Base-by-base conservation (phyloP, 1,140 invertebrate species). In the Magallana gigas region DNA sequence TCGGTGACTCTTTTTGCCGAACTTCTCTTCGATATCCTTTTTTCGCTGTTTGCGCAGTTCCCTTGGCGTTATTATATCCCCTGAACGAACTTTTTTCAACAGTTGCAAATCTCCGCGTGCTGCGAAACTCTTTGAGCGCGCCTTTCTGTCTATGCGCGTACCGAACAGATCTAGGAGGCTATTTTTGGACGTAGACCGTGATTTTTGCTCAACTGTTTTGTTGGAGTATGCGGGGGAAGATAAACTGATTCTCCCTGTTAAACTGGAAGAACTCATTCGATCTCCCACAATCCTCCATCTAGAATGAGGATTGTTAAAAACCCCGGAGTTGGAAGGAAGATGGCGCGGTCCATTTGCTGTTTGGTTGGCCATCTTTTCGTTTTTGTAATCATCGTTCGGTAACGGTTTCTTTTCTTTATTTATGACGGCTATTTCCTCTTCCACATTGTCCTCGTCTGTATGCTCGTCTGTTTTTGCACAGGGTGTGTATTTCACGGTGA, bases 391-490 rank as follows among this genome's bases (percentile, higher is more conserved):
- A 29, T 90, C 87, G n/a, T 90, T 89, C 16, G 88, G 84, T 14
- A 86, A 86, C 16, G 97, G 96, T 89, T 97, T 96, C 60, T 96
- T 96, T 91, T 97, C 97, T 94, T 97, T 97, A 92, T 97, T 96
- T 94, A 97, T 94, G 81, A 97, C 96, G 58, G 97, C 96, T 91
- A 97, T 97, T 94, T 97, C 97, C 91, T 97, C 97, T 90, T 97
- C 97, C 81, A 97, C 95, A 91, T 97, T 97, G 94, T 97, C 95
- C 68, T 95, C 95, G 60, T 92, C 90, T 1, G 90, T 88, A 7
- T 92, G 91, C 57, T 92, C 91, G 9, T 93, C 90, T 16, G 90
- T 91, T 59, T 90, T 92, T 83, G 92, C 91, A 87, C 95, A 95
- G 29, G 95, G 95, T 14, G 95, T 95, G 91, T 96, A 96, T 90